Base-by-base conservation (phyloP, 30 jellyfish, hydroid and myxozoan species). In the Aurelia sp. region DNA sequence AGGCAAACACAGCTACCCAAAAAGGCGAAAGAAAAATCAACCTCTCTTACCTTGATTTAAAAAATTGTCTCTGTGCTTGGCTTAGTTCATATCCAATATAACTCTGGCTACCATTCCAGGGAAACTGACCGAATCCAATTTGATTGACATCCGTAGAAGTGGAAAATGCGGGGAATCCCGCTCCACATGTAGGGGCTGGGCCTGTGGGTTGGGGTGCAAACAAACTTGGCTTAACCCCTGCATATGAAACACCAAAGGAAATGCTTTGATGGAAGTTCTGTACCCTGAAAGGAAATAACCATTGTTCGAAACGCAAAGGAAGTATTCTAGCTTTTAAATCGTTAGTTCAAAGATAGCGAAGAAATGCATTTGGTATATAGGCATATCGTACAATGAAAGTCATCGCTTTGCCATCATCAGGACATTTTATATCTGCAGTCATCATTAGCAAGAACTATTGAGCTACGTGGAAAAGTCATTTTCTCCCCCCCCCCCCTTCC, bases 161-260 rank as follows among this genome's bases (percentile, higher is more conserved):
- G 17, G 62, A 57, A 33, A 83, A 70, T 47, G 96, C 60, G 10
- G 99, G 97, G 52, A 94, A 94, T 33, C 93, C 88, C 0, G 99
- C 94, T 10, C 98, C 97, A 47, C 99, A 94, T n/a, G 96, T 63
- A 5, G 97, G 97, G 30, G 84, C 61, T 5, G 95, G 95, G 19
- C 66, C 72, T 12, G 97, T 87, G 27, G 93, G 92, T 50, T 11
- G 95, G 20, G 99, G 94, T 12, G 97, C 88, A 44, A 59, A 76
- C 6, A 63, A 27, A 22, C 99, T 96, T 17, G 97, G 97, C 18
- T 74, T 21, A 11, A 94, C 91, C 4, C 99, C 99, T 1, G 99
- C 99, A 37, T 94, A 83, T 9, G 99, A 94, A 5, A 94, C 99
- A 18, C 99, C 99, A 74, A 51, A 62, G 50, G 97, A 84, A 16